Conservation (phyloP, 2,113 vertebrate genomes). For the Saguinus imperator region DNA sequence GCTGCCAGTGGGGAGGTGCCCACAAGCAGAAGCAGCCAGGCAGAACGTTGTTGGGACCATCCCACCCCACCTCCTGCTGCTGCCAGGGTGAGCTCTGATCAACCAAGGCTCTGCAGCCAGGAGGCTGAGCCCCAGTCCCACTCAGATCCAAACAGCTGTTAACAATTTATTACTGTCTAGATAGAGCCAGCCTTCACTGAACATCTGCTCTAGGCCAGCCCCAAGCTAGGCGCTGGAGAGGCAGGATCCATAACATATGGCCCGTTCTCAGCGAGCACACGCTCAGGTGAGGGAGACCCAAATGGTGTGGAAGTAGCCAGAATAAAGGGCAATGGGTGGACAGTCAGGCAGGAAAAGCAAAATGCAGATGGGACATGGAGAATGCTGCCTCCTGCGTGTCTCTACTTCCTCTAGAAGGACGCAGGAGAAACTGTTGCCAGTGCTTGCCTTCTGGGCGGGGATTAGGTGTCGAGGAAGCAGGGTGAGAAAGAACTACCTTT, state of each 20-base stretch:
- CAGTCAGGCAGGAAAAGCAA: not conserved
- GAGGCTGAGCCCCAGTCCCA: not conserved
- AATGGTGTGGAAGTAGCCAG: not conserved
- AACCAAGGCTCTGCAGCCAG: not conserved
- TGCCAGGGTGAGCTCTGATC: not conserved
- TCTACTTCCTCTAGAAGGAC: not conserved
- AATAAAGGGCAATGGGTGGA: not conserved
- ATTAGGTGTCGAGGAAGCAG: not conserved
- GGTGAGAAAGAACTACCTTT: not conserved
- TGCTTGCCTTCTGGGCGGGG: not conserved
- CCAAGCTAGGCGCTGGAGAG: not conserved
- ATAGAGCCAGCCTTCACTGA: not conserved
- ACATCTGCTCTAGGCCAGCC: not conserved
- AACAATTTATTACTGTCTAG: accelerated
- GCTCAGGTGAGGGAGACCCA: not conserved
- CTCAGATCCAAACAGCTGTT: not conserved
- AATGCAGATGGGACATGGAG: accelerated
- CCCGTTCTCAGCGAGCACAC: not conserved
- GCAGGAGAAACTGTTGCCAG: not conserved
- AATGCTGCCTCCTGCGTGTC: accelerated
- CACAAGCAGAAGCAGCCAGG: not conserved
- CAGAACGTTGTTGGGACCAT: not conserved
- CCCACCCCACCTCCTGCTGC: not conserved
- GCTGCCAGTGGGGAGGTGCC: not conserved
- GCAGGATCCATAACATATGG: not conserved